Conservation (phyloP, 2,888 invertebrate species). For the Phlogophora meticulosa region DNA sequence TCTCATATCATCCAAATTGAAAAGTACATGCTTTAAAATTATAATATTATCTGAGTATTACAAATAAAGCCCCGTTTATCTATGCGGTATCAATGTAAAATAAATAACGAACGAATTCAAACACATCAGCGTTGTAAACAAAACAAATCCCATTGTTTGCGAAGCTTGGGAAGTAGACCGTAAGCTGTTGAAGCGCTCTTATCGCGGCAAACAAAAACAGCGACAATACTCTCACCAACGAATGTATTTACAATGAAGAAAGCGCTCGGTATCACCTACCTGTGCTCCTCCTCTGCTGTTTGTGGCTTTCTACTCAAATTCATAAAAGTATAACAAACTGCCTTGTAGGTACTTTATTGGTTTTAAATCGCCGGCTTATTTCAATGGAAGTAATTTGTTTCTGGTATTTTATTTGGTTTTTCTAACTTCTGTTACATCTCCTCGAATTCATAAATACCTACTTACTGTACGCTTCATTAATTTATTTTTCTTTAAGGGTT, state of each 20-base stretch:
- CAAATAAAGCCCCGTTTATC: constrained; percentile 40
- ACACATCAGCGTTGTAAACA: constrained; percentile 71
- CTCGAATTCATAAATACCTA: neutral
- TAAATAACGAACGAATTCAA: constrained; percentile 63
- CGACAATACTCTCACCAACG: constrained; percentile 65
- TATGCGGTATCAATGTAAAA: constrained; percentile 50
- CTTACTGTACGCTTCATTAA: neutral
- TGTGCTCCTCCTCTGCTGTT: constrained; percentile 59
- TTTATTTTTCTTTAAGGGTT: neutral
- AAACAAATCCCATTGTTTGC: constrained; percentile 69
- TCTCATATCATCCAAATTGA: constrained; percentile 2
- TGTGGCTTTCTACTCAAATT: constrained; percentile 32
- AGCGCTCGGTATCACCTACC: constrained; percentile 67
- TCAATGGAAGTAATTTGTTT: constrained; percentile 26
- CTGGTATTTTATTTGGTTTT: constrained; percentile 29
- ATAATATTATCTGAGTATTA: constrained; percentile 4
- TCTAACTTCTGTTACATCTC: constrained; percentile 12
- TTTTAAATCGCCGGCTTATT: constrained; percentile 33
- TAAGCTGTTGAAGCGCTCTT: constrained; percentile 73
- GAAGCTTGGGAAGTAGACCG: constrained; percentile 62
- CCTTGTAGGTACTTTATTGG: constrained; percentile 27
- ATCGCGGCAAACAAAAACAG: constrained; percentile 70
- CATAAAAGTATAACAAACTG: constrained; percentile 26
- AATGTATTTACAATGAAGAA: constrained; percentile 63
- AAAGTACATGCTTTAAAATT: neutral